A percentile compares a stretch with the other conserved stretches of the same genome.
These are phyloP conservation scores for Eospalax fontanierii DNA, from an alignment of 2,797 vertebrate species.

Conservation along the genomic window DNA sequence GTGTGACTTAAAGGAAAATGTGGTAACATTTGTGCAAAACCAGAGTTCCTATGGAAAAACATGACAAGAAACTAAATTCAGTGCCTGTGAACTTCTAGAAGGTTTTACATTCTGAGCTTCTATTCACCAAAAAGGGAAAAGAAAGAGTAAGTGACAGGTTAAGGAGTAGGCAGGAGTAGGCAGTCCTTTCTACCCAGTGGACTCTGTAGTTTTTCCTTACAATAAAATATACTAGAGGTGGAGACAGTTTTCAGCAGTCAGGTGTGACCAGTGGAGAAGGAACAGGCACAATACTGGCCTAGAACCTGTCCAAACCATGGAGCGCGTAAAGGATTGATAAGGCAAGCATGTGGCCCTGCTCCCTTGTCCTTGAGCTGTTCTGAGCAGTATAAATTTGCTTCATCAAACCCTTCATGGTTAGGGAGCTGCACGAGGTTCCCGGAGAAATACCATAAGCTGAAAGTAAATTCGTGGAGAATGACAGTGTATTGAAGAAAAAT, in stretches of 20 bases:
- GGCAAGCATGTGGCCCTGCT: too few relatives aligned
- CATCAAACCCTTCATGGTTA: not conserved
- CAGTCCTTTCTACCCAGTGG: not conserved
- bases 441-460: too few relatives aligned
- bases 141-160: not conserved
- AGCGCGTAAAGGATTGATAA: not conserved
- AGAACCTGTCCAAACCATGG: too few relatives aligned
- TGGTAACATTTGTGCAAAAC: not conserved
- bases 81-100: not conserved
- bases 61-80: not conserved
- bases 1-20: not conserved
- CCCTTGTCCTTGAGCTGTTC: not conserved
- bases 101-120: not conserved
- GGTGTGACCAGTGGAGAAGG: not conserved
- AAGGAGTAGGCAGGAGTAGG: too few relatives aligned
- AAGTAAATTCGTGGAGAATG: not conserved
- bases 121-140: not conserved
- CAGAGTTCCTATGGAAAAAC: not conserved
- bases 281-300: not conserved
- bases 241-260: not conserved
- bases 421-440: too few relatives aligned
- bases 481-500: not conserved
- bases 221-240: not conserved
- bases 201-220: too few relatives aligned
- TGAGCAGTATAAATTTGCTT: not conserved